phyloP scores from a whole-genome alignment of 2,113 vertebrate genomes.

The Phrynosoma platyrhinos region DNA sequence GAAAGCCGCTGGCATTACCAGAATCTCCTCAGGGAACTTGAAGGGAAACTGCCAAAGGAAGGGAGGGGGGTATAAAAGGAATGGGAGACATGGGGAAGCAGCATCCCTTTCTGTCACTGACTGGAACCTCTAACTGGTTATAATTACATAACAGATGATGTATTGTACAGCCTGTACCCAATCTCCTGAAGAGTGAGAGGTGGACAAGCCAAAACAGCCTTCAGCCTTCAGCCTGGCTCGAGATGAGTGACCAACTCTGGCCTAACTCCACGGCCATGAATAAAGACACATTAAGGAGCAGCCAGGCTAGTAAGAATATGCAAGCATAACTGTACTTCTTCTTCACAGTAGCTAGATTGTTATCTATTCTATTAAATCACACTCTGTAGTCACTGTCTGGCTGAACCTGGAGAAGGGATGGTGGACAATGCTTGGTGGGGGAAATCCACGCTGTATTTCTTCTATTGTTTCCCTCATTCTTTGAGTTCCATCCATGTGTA shows the following conservation, averaged over 20 bases:
- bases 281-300: constrained; percentile 62
- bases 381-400: fast-evolving
- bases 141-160: constrained; percentile 74
- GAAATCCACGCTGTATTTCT: background rate
- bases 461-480: background rate
- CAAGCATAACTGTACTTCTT: constrained; percentile 18
- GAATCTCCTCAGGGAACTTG: constrained; percentile 32
- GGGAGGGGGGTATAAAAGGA: background rate
- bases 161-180: constrained; percentile 70
- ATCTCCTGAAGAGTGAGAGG: constrained; percentile 68
- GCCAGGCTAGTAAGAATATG: constrained; percentile 36
- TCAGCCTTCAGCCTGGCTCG: constrained; percentile 69
- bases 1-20: background rate
- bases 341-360: constrained; percentile 51
- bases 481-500: background rate
- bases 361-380: constrained; percentile 45
- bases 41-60: constrained; percentile 31
- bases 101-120: constrained; percentile 41
- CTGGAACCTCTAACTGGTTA: constrained; percentile 59
- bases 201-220: constrained; percentile 71
- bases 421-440: background rate
- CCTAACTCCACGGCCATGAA: constrained; percentile 52
- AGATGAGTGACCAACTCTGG: constrained; percentile 57
- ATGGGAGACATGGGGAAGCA: background rate
- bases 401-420: background rate